phyloP scores from a whole-genome alignment of 1,140 invertebrate genomes.

The Ceratina japonica region DNA sequence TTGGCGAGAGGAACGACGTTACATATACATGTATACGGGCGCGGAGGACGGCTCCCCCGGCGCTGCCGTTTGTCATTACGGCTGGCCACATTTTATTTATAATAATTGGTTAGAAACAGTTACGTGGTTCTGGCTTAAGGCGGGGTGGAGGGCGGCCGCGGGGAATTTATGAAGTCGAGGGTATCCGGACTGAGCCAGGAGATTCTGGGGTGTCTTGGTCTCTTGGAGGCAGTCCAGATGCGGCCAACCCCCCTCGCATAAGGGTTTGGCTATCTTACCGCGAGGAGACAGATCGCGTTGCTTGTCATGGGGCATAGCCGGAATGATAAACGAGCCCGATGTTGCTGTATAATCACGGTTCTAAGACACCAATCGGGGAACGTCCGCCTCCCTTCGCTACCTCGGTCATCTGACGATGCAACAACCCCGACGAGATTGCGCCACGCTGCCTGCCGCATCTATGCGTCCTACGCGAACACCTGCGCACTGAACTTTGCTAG shows the following conservation, averaged over 20 bases:
- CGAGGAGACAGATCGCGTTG: conserved; percentile 72
- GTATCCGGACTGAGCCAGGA: conserved; percentile 59
- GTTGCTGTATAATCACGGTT: conserved; percentile 72
- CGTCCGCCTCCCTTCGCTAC: conserved; percentile 25
- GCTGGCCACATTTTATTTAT: conserved; percentile 75
- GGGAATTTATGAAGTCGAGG: conserved; percentile 74
- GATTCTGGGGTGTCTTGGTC: conserved; percentile 71
- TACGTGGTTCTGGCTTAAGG: conserved; percentile 68
- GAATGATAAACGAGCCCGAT: conserved; percentile 73
- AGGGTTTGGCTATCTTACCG: conserved; percentile 73
- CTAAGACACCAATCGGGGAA: conserved; percentile 52
- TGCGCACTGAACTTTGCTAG: not conserved
- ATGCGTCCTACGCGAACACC: not conserved
- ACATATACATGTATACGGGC: no score
- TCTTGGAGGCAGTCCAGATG: conserved; percentile 75
- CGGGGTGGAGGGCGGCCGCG: conserved; percentile 37
- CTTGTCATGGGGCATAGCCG: conserved; percentile 62
- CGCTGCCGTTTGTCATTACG: conserved; percentile 73
- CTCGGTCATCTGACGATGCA: conserved; percentile 36
- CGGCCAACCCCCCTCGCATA: conserved; percentile 60
- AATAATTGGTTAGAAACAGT: conserved; percentile 77
- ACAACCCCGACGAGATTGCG: conserved; percentile 32
- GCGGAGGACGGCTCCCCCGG: conserved; percentile 33
- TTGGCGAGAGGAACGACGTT: conserved; percentile 56
- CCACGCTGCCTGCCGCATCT: no score